These are phyloP conservation scores for Drosophila truncata DNA, from an alignment of 1,140 invertebrate species.

Conservation along the genomic window DNA sequence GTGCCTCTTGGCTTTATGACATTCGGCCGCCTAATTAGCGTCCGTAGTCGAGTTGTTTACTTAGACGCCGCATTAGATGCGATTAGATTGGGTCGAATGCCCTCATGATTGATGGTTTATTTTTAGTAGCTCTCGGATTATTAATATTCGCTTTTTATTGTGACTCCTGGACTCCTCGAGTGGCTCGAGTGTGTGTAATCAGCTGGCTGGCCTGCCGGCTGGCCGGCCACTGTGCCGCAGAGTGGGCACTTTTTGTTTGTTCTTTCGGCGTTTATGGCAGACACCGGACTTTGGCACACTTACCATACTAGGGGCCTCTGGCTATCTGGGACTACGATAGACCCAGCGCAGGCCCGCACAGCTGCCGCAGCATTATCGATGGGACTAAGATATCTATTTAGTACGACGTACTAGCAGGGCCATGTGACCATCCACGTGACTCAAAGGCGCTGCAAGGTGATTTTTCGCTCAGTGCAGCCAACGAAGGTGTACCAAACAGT, in stretches of 20 bases:
- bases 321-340: conserved; percentile 45
- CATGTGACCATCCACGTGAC: conserved; percentile 44
- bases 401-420: conserved; percentile 11
- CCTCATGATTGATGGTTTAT: conserved; percentile 78
- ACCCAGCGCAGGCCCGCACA: background rate
- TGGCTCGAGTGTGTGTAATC: conserved; percentile 31
- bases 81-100: conserved; percentile 73
- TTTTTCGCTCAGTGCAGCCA: background rate
- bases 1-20: conserved; percentile 49
- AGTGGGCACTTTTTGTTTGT: conserved; percentile 19
- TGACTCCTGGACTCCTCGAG: conserved; percentile 49
- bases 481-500: conserved; percentile 6
- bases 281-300: conserved; percentile 56
- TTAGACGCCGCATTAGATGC: conserved; percentile 71
- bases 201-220: conserved; percentile 16
- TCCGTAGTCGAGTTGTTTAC: conserved; percentile 68
- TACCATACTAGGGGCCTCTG: conserved; percentile 35
- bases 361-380: conserved; percentile 52
- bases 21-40: conserved; percentile 48
- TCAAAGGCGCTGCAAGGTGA: conserved; percentile 5
- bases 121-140: conserved; percentile 74
- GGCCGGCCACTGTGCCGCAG: conserved; percentile 13
- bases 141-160: conserved; percentile 66
- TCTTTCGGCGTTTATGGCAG: conserved; percentile 41
- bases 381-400: conserved; percentile 36